Conservation (phyloP, 2,797 vertebrate genomes). For the Morus bassanus region DNA sequence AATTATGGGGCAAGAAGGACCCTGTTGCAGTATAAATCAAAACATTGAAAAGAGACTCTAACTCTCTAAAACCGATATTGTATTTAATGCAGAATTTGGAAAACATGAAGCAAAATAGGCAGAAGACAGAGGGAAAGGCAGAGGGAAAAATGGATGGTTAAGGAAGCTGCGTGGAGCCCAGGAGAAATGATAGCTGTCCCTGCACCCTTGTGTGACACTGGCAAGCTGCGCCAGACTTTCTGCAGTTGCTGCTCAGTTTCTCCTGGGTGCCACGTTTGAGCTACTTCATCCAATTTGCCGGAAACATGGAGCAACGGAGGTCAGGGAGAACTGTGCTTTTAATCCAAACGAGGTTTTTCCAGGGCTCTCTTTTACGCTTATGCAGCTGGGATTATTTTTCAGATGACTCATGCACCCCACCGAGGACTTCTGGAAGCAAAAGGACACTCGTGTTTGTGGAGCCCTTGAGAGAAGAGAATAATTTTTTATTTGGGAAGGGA, state of each 20-base stretch:
- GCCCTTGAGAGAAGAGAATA: neutral
- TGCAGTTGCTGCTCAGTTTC: neutral
- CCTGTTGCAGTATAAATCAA: neutral
- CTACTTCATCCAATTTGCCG: neutral
- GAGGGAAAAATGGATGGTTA: neutral
- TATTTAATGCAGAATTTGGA: neutral
- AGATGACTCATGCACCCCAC: neutral
- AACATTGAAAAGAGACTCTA: neutral
- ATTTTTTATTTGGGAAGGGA: neutral
- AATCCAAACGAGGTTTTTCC: neutral
- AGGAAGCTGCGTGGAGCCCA: neutral
- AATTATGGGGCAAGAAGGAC: neutral
- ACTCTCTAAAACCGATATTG: neutral
- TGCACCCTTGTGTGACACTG: neutral
- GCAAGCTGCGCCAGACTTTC: neutral
- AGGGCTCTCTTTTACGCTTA: neutral
- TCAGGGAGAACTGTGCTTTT: neutral
- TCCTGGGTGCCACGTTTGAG: neutral
- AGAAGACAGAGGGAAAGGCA: neutral
- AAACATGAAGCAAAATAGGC: neutral
- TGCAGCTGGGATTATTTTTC: neutral
- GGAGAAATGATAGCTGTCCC: neutral
- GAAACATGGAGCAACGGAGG: neutral
- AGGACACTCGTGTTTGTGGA: neutral
- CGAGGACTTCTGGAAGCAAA: neutral